Conservation (phyloP, 2,888 invertebrate genomes). For the Trachelus troglodyta region DNA sequence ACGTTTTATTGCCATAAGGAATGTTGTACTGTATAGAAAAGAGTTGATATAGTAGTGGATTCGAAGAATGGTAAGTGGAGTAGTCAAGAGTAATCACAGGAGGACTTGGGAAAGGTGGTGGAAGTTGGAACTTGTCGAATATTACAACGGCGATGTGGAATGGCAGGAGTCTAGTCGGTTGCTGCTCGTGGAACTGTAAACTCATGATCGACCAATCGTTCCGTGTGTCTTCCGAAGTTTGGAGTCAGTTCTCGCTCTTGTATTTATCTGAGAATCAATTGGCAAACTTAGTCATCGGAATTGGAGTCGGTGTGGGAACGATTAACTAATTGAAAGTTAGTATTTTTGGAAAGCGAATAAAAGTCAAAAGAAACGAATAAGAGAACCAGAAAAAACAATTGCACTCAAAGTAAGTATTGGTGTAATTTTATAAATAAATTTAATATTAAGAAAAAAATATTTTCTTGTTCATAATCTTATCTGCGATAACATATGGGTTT, state of each 20-base stretch:
- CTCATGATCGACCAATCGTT: conserved; percentile 21
- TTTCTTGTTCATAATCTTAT: too few species aligned
- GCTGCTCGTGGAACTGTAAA: conserved; percentile 55
- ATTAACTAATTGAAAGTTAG: neutral
- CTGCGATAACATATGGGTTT: neutral
- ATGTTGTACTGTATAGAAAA: neutral
- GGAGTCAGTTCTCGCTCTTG: neutral
- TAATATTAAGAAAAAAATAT: neutral
- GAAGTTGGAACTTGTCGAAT: conserved; percentile 58
- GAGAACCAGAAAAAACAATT: neutral
- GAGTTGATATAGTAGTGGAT: conserved; percentile 1
- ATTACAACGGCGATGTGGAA: conserved; percentile 61
- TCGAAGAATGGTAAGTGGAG: conserved; percentile 34
- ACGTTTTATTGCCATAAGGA: neutral
- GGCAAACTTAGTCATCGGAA: neutral
- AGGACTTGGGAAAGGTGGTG: conserved; percentile 21
- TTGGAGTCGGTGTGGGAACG: neutral
- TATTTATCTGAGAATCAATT: neutral
- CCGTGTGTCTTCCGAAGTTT: neutral
- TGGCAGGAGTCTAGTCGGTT: conserved; percentile 59
- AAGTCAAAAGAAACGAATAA: neutral
- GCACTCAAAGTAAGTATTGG: neutral
- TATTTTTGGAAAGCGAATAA: neutral
- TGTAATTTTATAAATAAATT: neutral
- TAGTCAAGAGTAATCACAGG: conserved; percentile 41